A percentile compares a stretch with the other conserved stretches of the same genome.
Conservation (phyloP, 2,113 vertebrate genomes). For the Epinephelus lanceolatus region DNA sequence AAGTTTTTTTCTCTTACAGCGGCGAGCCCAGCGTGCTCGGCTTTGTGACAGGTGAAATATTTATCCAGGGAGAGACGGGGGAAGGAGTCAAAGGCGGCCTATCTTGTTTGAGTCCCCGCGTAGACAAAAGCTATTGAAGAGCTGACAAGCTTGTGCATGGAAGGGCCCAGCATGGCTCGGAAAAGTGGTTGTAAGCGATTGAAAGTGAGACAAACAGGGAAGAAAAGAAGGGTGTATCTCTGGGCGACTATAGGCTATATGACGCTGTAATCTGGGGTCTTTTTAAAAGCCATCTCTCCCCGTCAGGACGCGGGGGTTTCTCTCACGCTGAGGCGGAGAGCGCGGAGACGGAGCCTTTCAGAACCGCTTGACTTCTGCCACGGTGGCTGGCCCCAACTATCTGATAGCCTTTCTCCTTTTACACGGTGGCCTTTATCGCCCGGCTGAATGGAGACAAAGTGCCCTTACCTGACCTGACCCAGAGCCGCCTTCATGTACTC, state of each 20-base stretch:
- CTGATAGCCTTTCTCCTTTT: slow-evolving; percentile 86
- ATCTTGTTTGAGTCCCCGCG: slow-evolving; percentile 61
- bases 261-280: slow-evolving; percentile 77
- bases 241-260: slow-evolving; percentile 32
- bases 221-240: slow-evolving; percentile 73
- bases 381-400: slow-evolving; percentile 77
- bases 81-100: slow-evolving; percentile 57
- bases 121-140: slow-evolving; percentile 80
- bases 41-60: slow-evolving; percentile 72
- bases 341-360: slow-evolving; percentile 72
- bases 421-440: slow-evolving; percentile 76
- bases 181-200: slow-evolving; percentile 62
- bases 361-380: slow-evolving; percentile 68
- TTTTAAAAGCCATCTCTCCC: slow-evolving; percentile 78
- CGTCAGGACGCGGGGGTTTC: slow-evolving; percentile 61
- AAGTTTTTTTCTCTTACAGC: slow-evolving; percentile 39
- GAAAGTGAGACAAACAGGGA: slow-evolving; percentile 72
- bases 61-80: slow-evolving; percentile 51
- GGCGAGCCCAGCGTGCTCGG: slow-evolving; percentile 39
- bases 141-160: slow-evolving; percentile 75
- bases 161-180: slow-evolving; percentile 60
- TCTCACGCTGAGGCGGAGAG: slow-evolving; percentile 61
- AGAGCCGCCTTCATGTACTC: neutral
- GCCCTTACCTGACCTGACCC: slow-evolving; percentile 63
- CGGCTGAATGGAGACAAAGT: slow-evolving; percentile 73